Evolutionary conservation across 2,113 vertebrate genomes (phyloP), one percentile per base, ranked within the genome.

Genomic region (Lophura nycthemera): DNA sequence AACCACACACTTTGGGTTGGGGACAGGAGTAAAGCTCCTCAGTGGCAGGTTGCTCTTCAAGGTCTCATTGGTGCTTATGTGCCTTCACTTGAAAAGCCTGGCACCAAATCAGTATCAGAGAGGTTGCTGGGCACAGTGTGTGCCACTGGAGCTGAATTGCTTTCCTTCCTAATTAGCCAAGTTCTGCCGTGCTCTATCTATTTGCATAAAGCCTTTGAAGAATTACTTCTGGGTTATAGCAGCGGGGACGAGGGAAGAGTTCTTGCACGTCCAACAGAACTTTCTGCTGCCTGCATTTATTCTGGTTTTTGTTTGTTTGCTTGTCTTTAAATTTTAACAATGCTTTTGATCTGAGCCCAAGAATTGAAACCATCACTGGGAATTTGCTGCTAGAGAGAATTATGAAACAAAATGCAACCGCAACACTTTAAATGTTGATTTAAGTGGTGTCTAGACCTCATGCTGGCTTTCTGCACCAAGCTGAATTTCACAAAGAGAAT

Each of bases 401-500:
- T 88, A 84, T 24, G 77, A 93, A 95, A 81, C 54, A 91, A 91
- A 95, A 95, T 59, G 76, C 61, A 95, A 92, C 93, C 73, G 7
- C 94, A 97, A 88, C 83, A 76, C 54, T 96, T 92, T 86, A 95
- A 91, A 90, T 88, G 93, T 94, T 94, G 80, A 86, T 94, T 88
- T 94, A 95, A 95, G 85, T 85, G 80, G 85, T 86, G 86, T 86
- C 80, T 92, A 94, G 90, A 95, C 91, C 66, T 95, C 91, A 86
- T 83, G 88, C 92, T 94, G 91, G 30, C 77, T 88, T 91, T 95
- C 80, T 93, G 36, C 77, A 93, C 70, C 73, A 82, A 61, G 63
- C 81, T 59, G 57, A 90, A 82, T 81, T 84, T 95, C 86, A 90
- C 45, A 69, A 61, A 92, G 73, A 78, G 61, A 86, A 81, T 27